Percentiles rank a stretch among this genome's conserved stretches.
Evolutionary conservation across 2,888 invertebrate genomes (phyloP).

Genomic region (Bhutanitis thaidina): DNA sequence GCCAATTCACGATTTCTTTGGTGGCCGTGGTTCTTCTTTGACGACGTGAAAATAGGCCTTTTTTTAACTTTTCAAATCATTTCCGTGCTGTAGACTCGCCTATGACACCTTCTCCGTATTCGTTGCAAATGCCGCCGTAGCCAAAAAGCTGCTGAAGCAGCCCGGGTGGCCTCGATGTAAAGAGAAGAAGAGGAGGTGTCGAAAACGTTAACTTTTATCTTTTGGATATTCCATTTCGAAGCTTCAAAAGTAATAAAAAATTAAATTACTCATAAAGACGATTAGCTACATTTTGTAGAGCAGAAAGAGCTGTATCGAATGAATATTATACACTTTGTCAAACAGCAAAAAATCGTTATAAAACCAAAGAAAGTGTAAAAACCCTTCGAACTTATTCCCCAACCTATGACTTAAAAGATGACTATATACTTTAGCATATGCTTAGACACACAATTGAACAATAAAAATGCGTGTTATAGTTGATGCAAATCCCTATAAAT

Average conservation of each 20-base stretch:
- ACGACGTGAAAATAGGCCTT: neutral
- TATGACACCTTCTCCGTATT: neutral
- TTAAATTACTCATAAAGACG: constrained; percentile 1
- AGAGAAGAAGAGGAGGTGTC: constrained; percentile 14
- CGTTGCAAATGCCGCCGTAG: neutral
- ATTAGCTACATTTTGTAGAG: neutral
- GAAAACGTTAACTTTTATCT: neutral
- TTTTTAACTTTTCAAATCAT: neutral
- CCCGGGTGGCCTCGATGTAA: neutral
- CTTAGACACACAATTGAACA: too few species aligned
- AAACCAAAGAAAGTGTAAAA: neutral
- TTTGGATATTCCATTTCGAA: neutral
- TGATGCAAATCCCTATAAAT: too few species aligned
- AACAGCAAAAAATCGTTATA: neutral
- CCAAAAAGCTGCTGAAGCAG: neutral
- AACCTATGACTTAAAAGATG: neutral
- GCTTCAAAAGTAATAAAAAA: neutral
- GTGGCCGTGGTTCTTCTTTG: neutral
- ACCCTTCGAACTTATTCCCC: neutral
- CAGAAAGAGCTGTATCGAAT: neutral
- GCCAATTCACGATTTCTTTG: neutral
- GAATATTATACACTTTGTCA: neutral
- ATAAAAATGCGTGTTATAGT: too few species aligned
- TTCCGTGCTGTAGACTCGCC: neutral
- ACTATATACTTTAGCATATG: too few species aligned